Evolutionary conservation across 2,888 invertebrate species (phyloP), one percentile per base, ranked within the genome.

Genomic region (Mycalesis mineus): DNA sequence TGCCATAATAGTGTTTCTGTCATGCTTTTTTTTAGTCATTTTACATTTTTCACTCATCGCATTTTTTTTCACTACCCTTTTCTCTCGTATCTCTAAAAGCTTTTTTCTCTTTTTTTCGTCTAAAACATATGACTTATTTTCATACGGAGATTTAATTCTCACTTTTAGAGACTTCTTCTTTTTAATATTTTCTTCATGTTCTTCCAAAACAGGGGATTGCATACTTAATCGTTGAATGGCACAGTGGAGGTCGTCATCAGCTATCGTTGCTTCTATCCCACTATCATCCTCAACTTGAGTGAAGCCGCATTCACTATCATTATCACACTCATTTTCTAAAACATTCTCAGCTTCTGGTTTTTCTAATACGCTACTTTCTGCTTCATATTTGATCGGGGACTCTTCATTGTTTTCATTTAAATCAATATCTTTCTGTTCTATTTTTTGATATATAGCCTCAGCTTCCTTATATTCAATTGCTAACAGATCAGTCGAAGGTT

Each of bases 111-210:
- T 87, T 65, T 80, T 87, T 59, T 88, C 89, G 62, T 88, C 88
- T 22, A 85, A 61, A 4, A 75, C 52, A 52, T 68, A 67, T 0
- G 83, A 83, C 65, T 82, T 74, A 60, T 88, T 89, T 68, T 87
- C 86, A 55, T 89, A 88, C 0, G 88, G 88, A 44, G 88, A 89
- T 63, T 87, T 89, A 49, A 88, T 75, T 66, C 86, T 73, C 2
- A 71, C 64, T 67, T 73, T 79, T 1, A 73, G 71, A 0, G 86
- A 83, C 62, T 76, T 84, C 64, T 75, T 83, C 47, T 61, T 67
- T 33, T 62, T 41, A 17, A 59, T 48, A 1, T 56, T 58, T 57
- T 82, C 82, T 31, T 65, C 67, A 44, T 50, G 73, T 69, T 87
- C 87, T 67, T 87, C 85, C 9, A 71, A 67, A 17, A 82, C 65